Base-by-base conservation (phyloP, 2,113 vertebrate species). In the Pseudorasbora parva region DNA sequence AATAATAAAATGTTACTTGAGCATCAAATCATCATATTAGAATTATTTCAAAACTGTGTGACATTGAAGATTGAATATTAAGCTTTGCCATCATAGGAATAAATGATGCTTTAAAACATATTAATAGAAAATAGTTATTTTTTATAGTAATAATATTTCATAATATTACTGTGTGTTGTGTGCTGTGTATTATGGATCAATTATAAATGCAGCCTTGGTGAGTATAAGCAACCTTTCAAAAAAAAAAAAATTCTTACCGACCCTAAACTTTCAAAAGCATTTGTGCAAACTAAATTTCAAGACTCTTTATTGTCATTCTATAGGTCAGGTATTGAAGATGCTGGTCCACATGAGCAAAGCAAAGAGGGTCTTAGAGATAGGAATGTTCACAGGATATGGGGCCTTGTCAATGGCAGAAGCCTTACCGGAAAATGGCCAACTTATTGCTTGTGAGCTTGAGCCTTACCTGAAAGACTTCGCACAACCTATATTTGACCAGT, bases 251-350 rank as follows among this genome's bases (percentile, higher is more conserved):
- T n/a, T 12, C n/a, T 12, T 60, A 11, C 57, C 57, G 23, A 60
- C 23, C n/a, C 59, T 25, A 64, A 30, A 19, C 2, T 33, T 33
- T 9, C 12, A 64, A 64, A 64, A 2, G 14, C 27, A 27, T 62
- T n/a, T 71, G 41, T 71, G 41, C 41, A 43, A 23, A 43, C 11
- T 71, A 37, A 68, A 21, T 1, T 37, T 49, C n/a, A 8, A 27
- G 25, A 51, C 7, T 60, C 2, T 21, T 47, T 10, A 2, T 72
- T 10, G 83, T 17, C 45, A 79, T 82, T 82, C 84, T 57, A 47
- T 41, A 92, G 95, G 91, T 15, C 89, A 92, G 76, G 87, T 94
- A 68, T 91, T 95, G 74, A 94, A 92, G 87, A 93, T 92, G 90
- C 75, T 94, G 89, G 82, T 93, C 82, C 91, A 82, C 81, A 88